Conservation (phyloP, 2,797 vertebrate species). For the Etheostoma perlongum region DNA sequence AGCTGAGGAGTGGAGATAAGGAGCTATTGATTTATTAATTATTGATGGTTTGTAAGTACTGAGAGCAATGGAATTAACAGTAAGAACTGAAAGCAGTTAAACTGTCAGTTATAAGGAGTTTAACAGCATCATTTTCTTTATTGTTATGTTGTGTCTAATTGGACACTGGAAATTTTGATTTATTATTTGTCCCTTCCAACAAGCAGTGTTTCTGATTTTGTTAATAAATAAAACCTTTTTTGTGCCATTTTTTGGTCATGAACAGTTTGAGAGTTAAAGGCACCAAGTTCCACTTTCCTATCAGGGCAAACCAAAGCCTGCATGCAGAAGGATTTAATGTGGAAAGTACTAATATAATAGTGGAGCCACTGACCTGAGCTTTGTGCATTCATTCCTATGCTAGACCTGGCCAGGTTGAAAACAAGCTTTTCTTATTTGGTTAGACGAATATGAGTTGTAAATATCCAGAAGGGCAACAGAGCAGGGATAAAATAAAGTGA, state of each 20-base stretch:
- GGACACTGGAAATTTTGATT: neutral
- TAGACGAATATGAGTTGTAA: slow-evolving; percentile 65
- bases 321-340: slow-evolving; percentile 28
- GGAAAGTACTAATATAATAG: slow-evolving; percentile 19
- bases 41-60: neutral
- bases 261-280: slow-evolving; percentile 40
- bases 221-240: neutral
- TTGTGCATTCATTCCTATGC: slow-evolving; percentile 43
- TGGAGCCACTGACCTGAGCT: neutral
- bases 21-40: no score
- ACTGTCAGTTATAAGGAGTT: neutral
- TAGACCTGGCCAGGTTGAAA: slow-evolving; percentile 41
- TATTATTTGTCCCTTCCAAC: neutral
- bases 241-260: neutral
- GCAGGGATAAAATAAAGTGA: slow-evolving; percentile 63
- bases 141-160: neutral
- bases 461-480: slow-evolving; percentile 49
- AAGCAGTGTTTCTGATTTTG: neutral
- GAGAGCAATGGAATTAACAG: neutral
- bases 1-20: no score
- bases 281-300: slow-evolving; percentile 19
- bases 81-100: no score
- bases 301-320: neutral
- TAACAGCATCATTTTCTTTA: neutral
- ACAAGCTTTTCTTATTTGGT: slow-evolving; percentile 62